Evolutionary conservation across 1,140 invertebrate species (phyloP), one percentile per base, ranked within the genome.

Genomic region (Proctacanthus coquilletti): DNA sequence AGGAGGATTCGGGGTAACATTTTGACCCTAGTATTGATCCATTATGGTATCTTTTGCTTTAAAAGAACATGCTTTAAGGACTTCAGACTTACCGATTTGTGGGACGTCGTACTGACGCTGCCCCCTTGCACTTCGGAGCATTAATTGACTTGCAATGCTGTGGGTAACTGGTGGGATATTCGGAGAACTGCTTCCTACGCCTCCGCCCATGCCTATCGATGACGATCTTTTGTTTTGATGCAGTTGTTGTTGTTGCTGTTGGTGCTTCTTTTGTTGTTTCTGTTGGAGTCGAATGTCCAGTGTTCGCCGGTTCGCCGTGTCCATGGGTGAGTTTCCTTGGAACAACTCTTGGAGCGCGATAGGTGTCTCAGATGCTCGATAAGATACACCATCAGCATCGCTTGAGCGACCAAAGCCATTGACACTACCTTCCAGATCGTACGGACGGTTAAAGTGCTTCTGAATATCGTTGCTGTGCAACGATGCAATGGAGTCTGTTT

Each of bases 31-130:
- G 9, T 10, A 8, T 15, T 33, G n/a, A n/a, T n/a, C n/a, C n/a
- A n/a, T n/a, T n/a, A n/a, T n/a, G n/a, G n/a, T n/a, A n/a, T n/a
- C n/a, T n/a, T n/a, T n/a, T n/a, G n/a, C n/a, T n/a, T n/a, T n/a
- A n/a, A n/a, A n/a, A n/a, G n/a, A n/a, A n/a, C n/a, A n/a, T n/a
- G n/a, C n/a, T n/a, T n/a, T n/a, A n/a, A n/a, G n/a, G n/a, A 33
- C 8, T 33, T 35, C 17, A 18, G 11, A 70, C 74, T 75, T 52
- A 77, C 75, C 73, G 43, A 77, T 76, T 58, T 76, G 74, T 43
- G 75, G 75, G 39, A 77, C 72, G 54, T 77, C 74, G 52, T 76
- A 77, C 45, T 74, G 70, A 45, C 73, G 54, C 52, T 70, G 71
- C 35, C 71, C 71, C 46, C 74, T 65, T 37, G 70, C 63, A 15